Evolutionary conservation across 2,797 vertebrate genomes (phyloP).

Genomic region (Alfaro cultratus): DNA sequence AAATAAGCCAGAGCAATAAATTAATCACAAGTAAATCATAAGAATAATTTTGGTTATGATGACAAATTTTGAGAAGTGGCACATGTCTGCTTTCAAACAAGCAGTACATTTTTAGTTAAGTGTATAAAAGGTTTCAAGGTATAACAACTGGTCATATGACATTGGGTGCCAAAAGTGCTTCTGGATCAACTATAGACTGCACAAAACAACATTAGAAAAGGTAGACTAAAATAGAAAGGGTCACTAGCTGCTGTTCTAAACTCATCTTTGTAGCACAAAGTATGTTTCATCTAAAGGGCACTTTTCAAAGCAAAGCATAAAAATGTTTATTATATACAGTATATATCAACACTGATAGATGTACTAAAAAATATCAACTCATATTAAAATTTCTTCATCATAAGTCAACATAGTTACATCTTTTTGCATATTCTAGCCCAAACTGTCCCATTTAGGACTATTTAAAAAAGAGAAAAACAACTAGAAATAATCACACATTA

Average conservation of each 20-base stretch:
- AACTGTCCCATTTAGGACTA: background rate
- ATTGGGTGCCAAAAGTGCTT: background rate
- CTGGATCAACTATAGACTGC: background rate
- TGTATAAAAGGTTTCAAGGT: background rate
- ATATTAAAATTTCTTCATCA: background rate
- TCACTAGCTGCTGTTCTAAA: background rate
- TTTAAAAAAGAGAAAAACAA: background rate
- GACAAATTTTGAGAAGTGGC: background rate
- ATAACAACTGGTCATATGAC: background rate
- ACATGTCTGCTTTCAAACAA: background rate
- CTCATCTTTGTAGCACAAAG: background rate
- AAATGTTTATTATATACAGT: background rate
- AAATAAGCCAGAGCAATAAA: constrained; percentile 1
- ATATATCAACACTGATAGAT: background rate
- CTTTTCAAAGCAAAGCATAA: background rate
- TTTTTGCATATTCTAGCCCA: background rate
- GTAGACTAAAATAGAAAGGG: background rate
- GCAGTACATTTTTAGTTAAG: too few relatives aligned
- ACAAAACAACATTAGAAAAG: background rate
- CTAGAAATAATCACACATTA: too few relatives aligned
- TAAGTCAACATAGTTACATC: background rate
- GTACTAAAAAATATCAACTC: background rate
- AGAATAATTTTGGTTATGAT: background rate
- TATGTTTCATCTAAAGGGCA: background rate
- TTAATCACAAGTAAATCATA: background rate